phyloP scores from a whole-genome alignment of 1,140 invertebrate species.

The Saccostrea cuccullata region DNA sequence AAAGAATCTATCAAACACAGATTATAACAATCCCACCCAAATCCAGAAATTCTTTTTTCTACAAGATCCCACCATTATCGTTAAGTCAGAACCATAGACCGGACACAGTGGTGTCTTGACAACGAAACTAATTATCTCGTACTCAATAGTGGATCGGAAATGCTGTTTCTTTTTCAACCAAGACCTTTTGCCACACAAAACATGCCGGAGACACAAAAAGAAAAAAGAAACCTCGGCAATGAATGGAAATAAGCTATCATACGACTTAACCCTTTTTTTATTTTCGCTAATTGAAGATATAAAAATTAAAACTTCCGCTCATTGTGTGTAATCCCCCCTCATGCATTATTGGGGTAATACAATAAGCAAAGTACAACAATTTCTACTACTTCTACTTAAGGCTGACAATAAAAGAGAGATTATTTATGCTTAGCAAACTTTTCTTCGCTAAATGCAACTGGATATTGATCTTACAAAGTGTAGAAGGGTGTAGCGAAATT shows the following conservation, averaged over 20 bases:
- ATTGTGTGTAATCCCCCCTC: too few relatives aligned
- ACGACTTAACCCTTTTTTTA: neutral
- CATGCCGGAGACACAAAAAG: neutral
- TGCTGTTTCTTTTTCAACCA: neutral
- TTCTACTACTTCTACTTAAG: neutral
- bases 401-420: neutral
- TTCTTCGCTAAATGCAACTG: neutral
- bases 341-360: neutral
- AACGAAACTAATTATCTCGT: conserved; percentile 21
- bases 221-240: neutral
- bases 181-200: neutral
- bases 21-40: neutral
- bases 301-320: neutral
- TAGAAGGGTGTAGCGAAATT: neutral
- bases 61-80: conserved; percentile 3
- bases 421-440: conserved; percentile 18
- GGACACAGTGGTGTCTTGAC: neutral
- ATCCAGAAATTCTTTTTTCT: neutral
- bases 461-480: neutral
- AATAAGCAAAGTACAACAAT: neutral
- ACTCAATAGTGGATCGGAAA: neutral
- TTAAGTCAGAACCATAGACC: conserved; percentile 20
- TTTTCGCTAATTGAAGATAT: neutral
- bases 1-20: conserved; percentile 9
- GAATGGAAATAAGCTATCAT: neutral